Evolutionary conservation across 2,888 invertebrate species (phyloP).

Genomic region (Epinotia nisella): DNA sequence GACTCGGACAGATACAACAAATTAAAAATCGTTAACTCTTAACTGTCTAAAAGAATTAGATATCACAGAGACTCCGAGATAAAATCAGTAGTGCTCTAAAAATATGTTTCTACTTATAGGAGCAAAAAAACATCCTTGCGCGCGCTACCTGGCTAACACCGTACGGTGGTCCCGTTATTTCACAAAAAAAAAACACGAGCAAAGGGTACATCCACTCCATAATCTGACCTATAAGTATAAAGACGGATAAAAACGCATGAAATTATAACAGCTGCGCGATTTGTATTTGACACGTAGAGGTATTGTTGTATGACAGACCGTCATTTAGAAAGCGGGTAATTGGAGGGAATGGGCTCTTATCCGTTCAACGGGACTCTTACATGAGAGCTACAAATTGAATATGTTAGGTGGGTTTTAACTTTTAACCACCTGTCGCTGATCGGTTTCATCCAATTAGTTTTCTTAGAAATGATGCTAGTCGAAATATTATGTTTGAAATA

Average conservation of each 20-base stretch:
- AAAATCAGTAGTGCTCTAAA: conserved; percentile 16
- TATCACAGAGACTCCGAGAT: conserved; percentile 15
- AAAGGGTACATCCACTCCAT: conserved; percentile 62
- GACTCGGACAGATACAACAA: not conserved
- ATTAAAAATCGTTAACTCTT: conserved; percentile 11
- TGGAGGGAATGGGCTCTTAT: conserved; percentile 48
- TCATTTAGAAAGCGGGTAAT: conserved; percentile 54
- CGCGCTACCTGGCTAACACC: conserved; percentile 65
- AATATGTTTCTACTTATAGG: conserved; percentile 24
- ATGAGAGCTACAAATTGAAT: conserved; percentile 23
- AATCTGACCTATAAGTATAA: conserved; percentile 59
- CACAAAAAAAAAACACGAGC: conserved; percentile 57
- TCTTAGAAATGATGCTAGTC: not conserved
- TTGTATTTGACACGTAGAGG: conserved; percentile 44
- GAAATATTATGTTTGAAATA: not conserved
- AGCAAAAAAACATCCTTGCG: conserved; percentile 39
- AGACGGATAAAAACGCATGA: conserved; percentile 56
- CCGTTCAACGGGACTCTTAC: conserved; percentile 12
- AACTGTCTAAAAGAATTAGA: conserved; percentile 27
- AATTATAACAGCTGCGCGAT: conserved; percentile 66
- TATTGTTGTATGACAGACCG: conserved; percentile 28
- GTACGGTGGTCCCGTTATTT: conserved; percentile 64
- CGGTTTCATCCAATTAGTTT: not conserved
- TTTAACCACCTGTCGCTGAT: not conserved
- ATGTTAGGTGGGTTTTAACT: conserved; percentile 6